Evolutionary conservation across 2,113 vertebrate genomes (phyloP).

Genomic region (Syrmaticus mikado): DNA sequence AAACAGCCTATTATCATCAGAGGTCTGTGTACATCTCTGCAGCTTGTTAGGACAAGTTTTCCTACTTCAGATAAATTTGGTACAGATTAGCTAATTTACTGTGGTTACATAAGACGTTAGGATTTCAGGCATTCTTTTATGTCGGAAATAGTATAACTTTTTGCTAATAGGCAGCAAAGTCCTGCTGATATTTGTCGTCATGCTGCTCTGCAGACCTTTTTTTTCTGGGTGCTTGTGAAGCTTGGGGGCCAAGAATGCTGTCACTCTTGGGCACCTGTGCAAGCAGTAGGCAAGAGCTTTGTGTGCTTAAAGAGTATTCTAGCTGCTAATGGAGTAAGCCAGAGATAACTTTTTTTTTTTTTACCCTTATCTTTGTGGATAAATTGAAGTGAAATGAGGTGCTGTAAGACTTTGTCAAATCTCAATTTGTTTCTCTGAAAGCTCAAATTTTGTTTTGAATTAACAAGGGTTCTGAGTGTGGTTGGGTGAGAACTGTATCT

Average conservation of each 20-base stretch:
- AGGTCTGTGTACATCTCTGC: neutral
- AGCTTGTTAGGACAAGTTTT: slow-evolving; percentile 32
- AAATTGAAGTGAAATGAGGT: neutral
- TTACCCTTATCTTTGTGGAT: neutral
- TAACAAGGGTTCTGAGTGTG: neutral
- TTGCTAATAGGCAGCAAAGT: neutral
- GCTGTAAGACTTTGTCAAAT: neutral
- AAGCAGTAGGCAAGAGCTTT: neutral
- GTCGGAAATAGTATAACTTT: neutral
- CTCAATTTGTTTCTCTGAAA: neutral
- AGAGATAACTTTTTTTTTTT: neutral
- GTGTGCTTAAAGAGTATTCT: neutral
- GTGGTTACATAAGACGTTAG: neutral
- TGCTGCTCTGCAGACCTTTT: neutral
- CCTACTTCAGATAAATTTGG: neutral
- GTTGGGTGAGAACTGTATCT: neutral
- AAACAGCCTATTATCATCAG: slow-evolving; percentile 13
- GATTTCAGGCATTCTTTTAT: neutral
- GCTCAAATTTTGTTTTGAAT: neutral
- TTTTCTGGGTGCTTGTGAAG: neutral
- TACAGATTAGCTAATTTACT: slow-evolving; percentile 2
- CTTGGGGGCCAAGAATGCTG: neutral
- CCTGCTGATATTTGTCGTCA: neutral
- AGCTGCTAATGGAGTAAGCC: neutral
- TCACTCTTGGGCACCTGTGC: neutral